Percentiles rank a stretch among this genome's conserved stretches.
These are phyloP conservation scores for Apamea monoglypha DNA, from an alignment of 2,888 invertebrate species.

Conservation along the genomic window DNA sequence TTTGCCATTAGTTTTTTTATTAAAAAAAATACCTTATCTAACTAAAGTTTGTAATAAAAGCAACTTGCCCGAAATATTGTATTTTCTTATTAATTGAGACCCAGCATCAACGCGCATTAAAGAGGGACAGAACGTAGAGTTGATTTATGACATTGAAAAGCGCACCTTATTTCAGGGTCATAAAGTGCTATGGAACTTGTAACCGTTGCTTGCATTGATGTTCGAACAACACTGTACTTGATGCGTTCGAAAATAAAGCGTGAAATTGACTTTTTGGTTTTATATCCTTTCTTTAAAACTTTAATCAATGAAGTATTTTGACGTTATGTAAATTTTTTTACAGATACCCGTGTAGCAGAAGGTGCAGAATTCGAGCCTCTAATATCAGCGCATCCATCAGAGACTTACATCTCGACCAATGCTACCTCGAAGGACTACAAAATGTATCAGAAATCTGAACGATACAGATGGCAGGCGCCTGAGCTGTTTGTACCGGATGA, in stretches of 20 bases:
- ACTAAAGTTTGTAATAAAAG: background rate
- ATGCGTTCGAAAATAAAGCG: rapidly evolving
- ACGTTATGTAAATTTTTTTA: slow-evolving; percentile 28
- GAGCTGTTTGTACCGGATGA: slow-evolving; percentile 83
- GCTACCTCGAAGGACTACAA: slow-evolving; percentile 77
- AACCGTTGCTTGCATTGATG: background rate
- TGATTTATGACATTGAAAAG: background rate
- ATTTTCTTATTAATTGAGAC: background rate
- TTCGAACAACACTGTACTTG: background rate
- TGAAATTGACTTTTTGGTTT: background rate
- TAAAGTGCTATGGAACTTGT: background rate
- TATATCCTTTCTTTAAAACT: background rate
- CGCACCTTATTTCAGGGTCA: background rate
- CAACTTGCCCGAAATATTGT: background rate
- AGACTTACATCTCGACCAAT: slow-evolving; percentile 75
- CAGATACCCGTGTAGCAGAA: slow-evolving; percentile 74
- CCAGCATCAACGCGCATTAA: background rate
- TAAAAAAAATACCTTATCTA: too few relatives aligned
- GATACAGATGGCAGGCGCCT: slow-evolving; percentile 86
- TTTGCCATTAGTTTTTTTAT: background rate
- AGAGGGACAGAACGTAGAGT: background rate
- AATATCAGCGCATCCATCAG: slow-evolving; percentile 80
- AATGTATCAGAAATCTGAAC: slow-evolving; percentile 72
- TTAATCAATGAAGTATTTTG: too few relatives aligned
- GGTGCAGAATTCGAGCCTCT: slow-evolving; percentile 80